These are phyloP conservation scores for Apotomis betuletana DNA, from an alignment of 2,888 invertebrate genomes.

Conservation along the genomic window DNA sequence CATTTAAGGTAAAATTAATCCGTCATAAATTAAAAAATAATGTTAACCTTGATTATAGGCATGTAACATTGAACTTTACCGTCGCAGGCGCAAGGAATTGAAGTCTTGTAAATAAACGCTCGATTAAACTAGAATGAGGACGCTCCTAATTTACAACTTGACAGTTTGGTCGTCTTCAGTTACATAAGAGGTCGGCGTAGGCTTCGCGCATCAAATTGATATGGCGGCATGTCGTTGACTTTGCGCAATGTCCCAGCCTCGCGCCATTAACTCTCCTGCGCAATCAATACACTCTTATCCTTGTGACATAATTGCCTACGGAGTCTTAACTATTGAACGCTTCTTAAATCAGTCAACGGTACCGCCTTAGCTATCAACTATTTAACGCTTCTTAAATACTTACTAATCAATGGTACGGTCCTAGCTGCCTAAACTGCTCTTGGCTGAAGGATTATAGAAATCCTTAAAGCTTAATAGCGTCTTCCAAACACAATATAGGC, in stretches of 20 bases:
- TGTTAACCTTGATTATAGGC: slow-evolving; percentile 25
- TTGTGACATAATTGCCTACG: slow-evolving; percentile 31
- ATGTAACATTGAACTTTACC: slow-evolving; percentile 34
- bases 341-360: neutral
- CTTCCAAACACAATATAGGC: too few relatives aligned
- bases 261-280: slow-evolving; percentile 43
- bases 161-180: slow-evolving; percentile 53
- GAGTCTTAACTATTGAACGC: neutral
- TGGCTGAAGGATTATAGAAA: too few relatives aligned
- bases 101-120: slow-evolving; percentile 18
- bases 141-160: slow-evolving; percentile 36
- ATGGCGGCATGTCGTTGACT: slow-evolving; percentile 69
- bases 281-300: slow-evolving; percentile 42
- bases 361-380: too few relatives aligned
- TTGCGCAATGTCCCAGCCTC: slow-evolving; percentile 59
- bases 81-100: neutral
- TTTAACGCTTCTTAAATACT: too few relatives aligned
- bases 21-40: neutral
- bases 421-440: too few relatives aligned
- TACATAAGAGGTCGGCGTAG: slow-evolving; percentile 59
- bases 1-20: slow-evolving; percentile 2
- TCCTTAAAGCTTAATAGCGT: too few relatives aligned
- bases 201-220: slow-evolving; percentile 62
- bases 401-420: too few relatives aligned
- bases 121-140: slow-evolving; percentile 32